Conservation (phyloP, 2,113 vertebrate genomes). For the Campylomormyrus numenius region DNA sequence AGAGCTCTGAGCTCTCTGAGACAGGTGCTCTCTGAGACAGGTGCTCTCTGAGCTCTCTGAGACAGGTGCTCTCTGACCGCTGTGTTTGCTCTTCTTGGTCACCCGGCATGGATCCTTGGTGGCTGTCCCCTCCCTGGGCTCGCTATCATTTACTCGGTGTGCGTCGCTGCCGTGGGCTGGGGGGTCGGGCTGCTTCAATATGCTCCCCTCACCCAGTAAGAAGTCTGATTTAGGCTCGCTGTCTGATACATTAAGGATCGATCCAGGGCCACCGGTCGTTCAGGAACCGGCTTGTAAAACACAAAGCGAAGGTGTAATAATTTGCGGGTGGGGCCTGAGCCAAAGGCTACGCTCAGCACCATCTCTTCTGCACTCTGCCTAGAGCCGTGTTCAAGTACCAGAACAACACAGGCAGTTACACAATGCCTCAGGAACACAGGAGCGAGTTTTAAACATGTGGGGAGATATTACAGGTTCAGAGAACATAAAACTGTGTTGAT, state of each 20-base stretch:
- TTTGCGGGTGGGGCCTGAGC: not conserved
- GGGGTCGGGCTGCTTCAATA: not conserved
- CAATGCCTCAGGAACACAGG: not conserved
- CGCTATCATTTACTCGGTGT: not conserved
- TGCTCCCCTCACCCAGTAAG: not conserved
- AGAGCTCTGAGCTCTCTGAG: not conserved
- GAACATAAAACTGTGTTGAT: not conserved
- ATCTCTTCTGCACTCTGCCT: not conserved
- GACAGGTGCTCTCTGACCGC: not conserved
- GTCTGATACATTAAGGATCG: not conserved
- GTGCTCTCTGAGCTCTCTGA: not conserved
- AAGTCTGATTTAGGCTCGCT: not conserved
- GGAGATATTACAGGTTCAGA: not conserved
- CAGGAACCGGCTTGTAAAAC: not conserved
- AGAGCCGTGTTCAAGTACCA: not conserved
- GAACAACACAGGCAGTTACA: not conserved
- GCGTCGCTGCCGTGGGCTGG: not conserved
- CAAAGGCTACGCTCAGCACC: not conserved
- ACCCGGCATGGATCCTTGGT: not conserved
- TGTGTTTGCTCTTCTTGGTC: not conserved
- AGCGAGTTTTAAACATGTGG: not conserved
- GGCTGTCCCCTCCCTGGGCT: not conserved
- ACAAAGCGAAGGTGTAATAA: not conserved
- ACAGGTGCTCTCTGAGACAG: not conserved
- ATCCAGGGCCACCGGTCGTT: not conserved